Evolutionary conservation across 1,140 invertebrate species (phyloP).

Genomic region (Drosophila bocki): DNA sequence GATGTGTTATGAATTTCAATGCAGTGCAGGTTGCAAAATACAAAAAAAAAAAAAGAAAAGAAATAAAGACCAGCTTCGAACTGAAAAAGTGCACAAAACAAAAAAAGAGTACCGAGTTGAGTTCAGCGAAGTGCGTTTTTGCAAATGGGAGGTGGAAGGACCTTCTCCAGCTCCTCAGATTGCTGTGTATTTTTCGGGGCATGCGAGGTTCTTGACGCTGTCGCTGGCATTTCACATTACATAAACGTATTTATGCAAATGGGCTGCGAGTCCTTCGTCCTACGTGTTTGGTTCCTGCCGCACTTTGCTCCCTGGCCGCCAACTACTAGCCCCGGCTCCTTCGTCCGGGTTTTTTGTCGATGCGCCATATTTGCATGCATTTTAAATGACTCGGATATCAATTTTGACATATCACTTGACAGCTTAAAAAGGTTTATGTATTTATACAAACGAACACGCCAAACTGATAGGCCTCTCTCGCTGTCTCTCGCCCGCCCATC

Average conservation of each 20-base stretch:
- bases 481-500: not conserved
- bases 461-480: slow-evolving; percentile 14
- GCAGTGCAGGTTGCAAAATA: slow-evolving; percentile 16
- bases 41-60: slow-evolving; percentile 2
- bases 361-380: slow-evolving; percentile 80
- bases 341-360: slow-evolving; percentile 49
- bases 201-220: slow-evolving; percentile 61
- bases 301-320: slow-evolving; percentile 42
- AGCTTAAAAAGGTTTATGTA: slow-evolving; percentile 84
- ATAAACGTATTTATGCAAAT: slow-evolving; percentile 83
- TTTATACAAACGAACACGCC: slow-evolving; percentile 69
- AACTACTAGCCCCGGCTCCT: slow-evolving; percentile 34
- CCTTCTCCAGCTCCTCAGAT: not conserved
- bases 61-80: slow-evolving; percentile 26
- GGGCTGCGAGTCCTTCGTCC: slow-evolving; percentile 67
- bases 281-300: slow-evolving; percentile 49
- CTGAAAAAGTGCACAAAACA: slow-evolving; percentile 27
- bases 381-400: slow-evolving; percentile 84
- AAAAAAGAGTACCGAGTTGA: not conserved
- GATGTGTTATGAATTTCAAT: slow-evolving; percentile 83
- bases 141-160: slow-evolving; percentile 10
- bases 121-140: slow-evolving; percentile 61
- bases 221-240: slow-evolving; percentile 81
- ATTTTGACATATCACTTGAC: slow-evolving; percentile 84
- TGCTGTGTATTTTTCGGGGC: slow-evolving; percentile 4